These are phyloP conservation scores for Apostichopus leukothele DNA, from an alignment of 53 echinoderm and acorn worm genomes.

Conservation along the genomic window DNA sequence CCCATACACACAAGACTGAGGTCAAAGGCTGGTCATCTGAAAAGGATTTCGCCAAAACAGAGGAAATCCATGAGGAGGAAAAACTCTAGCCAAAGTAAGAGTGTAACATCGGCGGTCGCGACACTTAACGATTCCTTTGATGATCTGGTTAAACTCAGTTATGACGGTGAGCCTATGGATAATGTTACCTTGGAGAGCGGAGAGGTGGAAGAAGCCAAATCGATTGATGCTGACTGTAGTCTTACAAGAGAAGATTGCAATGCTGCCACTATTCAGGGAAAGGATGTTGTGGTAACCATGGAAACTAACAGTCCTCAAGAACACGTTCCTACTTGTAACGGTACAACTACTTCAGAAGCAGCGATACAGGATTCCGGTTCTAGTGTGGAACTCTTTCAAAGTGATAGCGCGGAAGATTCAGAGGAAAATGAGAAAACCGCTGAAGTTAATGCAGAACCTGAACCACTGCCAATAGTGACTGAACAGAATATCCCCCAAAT, in stretches of 20 bases:
- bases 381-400: constrained; percentile 7
- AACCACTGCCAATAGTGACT: background rate
- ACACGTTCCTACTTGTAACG: background rate
- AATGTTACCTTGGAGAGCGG: background rate
- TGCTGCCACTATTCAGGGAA: background rate
- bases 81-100: background rate
- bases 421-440: background rate
- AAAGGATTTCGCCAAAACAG: background rate
- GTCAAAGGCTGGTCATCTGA: background rate
- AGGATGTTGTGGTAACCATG: background rate
- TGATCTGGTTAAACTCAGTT: background rate
- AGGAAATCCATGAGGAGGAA: background rate
- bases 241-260: background rate
- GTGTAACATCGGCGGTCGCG: background rate
- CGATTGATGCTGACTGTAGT: too few relatives aligned
- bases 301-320: background rate
- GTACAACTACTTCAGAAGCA: background rate
- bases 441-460: background rate
- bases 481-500: background rate
- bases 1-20: constrained; percentile 7
- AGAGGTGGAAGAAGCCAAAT: background rate
- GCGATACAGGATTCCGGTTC: background rate
- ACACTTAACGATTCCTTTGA: background rate
- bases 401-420: background rate
- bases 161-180: too few relatives aligned